These are phyloP conservation scores for Porphyrio hochstetteri DNA, from an alignment of 2,113 vertebrate genomes.

Conservation along the genomic window DNA sequence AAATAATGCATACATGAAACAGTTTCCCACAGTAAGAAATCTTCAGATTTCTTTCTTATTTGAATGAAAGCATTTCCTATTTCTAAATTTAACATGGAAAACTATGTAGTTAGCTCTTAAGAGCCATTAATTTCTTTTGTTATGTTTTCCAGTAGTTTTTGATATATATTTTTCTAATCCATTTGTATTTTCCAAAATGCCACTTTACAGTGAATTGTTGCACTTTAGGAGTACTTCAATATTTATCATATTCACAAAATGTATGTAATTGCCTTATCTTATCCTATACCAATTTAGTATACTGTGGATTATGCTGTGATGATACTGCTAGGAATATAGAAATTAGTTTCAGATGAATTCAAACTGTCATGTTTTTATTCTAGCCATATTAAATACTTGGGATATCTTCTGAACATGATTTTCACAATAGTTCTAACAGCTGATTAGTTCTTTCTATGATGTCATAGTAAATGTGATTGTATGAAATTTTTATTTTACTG, in stretches of 20 bases:
- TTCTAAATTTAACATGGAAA: background rate
- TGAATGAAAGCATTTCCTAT: background rate
- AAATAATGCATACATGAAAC: background rate
- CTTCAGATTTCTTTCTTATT: background rate
- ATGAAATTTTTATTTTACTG: background rate
- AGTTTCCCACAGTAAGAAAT: background rate
- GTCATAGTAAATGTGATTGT: background rate
- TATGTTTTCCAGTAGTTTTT: background rate
- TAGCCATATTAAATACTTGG: background rate
- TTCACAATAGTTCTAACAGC: background rate
- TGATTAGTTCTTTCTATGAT: background rate
- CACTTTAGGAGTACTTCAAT: background rate
- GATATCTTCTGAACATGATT: background rate
- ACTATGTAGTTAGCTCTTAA: background rate
- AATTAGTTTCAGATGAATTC: background rate
- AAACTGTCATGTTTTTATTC: background rate
- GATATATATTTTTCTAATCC: background rate
- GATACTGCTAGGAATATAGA: background rate
- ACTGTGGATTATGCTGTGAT: background rate
- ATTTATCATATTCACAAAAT: background rate
- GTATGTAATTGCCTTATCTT: background rate
- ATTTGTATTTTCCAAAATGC: background rate
- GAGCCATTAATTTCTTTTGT: background rate
- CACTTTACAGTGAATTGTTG: background rate
- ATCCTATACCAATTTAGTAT: background rate